phyloP scores from a whole-genome alignment of 2,797 vertebrate genomes.

The Hypotaenidia philippensis region DNA sequence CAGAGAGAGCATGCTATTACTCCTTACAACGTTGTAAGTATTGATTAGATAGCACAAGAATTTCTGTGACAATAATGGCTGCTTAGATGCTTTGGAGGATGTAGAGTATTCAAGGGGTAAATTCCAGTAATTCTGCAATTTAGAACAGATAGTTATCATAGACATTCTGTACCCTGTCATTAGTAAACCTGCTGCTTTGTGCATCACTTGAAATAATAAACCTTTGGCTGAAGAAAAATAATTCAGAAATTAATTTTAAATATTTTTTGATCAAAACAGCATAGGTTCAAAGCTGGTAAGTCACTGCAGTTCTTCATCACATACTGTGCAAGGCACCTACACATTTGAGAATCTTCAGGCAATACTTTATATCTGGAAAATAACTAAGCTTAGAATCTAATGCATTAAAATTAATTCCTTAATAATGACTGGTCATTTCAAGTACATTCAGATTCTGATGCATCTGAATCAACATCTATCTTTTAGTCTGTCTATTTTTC shows the following conservation, averaged over 20 bases:
- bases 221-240: neutral
- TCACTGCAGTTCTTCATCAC: neutral
- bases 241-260: neutral
- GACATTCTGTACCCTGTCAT: neutral
- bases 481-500: neutral
- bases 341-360: neutral
- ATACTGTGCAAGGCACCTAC: neutral
- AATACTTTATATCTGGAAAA: neutral
- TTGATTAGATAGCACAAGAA: neutral
- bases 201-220: neutral
- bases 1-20: neutral
- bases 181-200: neutral
- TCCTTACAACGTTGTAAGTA: neutral
- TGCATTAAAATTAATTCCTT: neutral
- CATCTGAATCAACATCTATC: neutral
- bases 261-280: neutral
- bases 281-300: neutral
- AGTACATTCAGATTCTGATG: neutral
- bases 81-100: neutral
- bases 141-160: neutral
- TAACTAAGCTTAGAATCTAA: neutral
- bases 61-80: neutral
- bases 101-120: neutral
- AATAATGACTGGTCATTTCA: neutral
- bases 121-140: neutral